A percentile compares a stretch with the other conserved stretches of the same genome.
Conservation (phyloP, 2,113 vertebrate species). For the Alosa alosa region DNA sequence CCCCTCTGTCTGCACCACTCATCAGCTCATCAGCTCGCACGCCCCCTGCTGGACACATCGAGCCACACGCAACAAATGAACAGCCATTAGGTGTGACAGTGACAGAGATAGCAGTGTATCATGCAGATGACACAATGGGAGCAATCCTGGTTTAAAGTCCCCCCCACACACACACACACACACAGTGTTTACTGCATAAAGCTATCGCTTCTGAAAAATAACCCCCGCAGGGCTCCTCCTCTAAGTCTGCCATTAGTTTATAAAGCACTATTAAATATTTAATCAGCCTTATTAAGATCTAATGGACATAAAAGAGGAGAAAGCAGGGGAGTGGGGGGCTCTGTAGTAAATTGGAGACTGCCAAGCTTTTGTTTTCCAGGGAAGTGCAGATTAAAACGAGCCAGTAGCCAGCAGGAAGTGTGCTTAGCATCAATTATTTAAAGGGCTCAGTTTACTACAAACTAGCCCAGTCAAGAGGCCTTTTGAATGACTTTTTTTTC, state of each 20-base stretch:
- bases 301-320: constrained; percentile 50
- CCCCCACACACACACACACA: not conserved
- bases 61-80: not conserved
- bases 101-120: not conserved
- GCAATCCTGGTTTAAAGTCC: not conserved
- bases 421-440: constrained; percentile 39
- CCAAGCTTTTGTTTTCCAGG: constrained; percentile 34
- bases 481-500: constrained; percentile 1
- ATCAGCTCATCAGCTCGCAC: constrained; percentile 9
- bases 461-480: not conserved
- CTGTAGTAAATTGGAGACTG: not conserved
- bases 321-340: not conserved
- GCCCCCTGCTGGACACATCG: constrained; percentile 19
- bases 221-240: constrained; percentile 22
- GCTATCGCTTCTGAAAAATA: not conserved
- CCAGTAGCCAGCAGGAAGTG: constrained; percentile 9
- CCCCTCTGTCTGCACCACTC: not conserved
- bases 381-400: not conserved
- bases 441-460: constrained; percentile 16
- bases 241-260: constrained; percentile 49
- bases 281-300: constrained; percentile 61
- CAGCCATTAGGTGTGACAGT: not conserved
- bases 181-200: constrained; percentile 2
- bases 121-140: not conserved
- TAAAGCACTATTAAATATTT: constrained; percentile 65